These are phyloP conservation scores for Tyrannus savana DNA, from an alignment of 2,113 vertebrate species.

Conservation along the genomic window DNA sequence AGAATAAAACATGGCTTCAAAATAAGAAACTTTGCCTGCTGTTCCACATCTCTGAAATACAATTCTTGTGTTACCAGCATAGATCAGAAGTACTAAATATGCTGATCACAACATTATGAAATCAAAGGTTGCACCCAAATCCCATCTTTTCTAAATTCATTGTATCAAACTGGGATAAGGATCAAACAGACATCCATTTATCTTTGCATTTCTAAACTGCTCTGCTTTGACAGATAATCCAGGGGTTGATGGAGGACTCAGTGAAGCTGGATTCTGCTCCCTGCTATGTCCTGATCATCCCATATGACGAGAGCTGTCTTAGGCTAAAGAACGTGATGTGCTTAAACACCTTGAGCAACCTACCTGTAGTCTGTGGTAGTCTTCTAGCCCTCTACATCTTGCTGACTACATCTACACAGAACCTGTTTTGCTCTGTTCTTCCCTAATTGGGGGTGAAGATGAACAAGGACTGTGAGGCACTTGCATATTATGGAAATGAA, in stretches of 20 bases:
- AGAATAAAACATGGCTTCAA: conserved; percentile 24
- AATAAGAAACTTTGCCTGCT: conserved; percentile 1
- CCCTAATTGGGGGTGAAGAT: not conserved
- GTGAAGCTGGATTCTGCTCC: not conserved
- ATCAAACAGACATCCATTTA: not conserved
- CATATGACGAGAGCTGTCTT: not conserved
- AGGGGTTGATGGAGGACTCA: not conserved
- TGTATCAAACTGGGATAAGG: not conserved
- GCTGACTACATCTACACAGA: not conserved
- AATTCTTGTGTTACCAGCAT: not conserved
- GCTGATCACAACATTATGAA: not conserved
- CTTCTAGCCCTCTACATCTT: not conserved
- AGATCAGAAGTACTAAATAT: not conserved
- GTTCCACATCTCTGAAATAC: not conserved
- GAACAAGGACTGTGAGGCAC: not conserved
- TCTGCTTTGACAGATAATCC: not conserved
- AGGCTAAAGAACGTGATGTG: not conserved
- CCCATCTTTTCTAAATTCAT: not conserved
- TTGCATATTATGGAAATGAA: not conserved
- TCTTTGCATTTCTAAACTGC: not conserved
- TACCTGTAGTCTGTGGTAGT: not conserved
- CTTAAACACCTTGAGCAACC: not conserved
- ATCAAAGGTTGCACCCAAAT: not conserved
- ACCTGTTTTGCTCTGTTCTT: not conserved
- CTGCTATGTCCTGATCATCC: not conserved